These are phyloP conservation scores for Cyphomyrus plagiostoma DNA, from an alignment of 2,113 vertebrate species.

Conservation along the genomic window DNA sequence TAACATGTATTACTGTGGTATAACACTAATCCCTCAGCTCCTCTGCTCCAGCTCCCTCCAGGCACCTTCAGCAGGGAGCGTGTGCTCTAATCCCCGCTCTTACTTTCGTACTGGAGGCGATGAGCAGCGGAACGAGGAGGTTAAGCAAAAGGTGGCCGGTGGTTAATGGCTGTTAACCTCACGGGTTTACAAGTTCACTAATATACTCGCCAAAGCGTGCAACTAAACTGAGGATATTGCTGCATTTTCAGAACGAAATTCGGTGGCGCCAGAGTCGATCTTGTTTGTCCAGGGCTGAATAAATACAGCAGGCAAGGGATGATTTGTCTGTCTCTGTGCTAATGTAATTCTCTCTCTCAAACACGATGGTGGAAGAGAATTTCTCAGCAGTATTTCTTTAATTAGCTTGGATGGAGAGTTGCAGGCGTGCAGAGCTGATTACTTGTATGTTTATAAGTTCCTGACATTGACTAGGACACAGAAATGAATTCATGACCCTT, in stretches of 20 bases:
- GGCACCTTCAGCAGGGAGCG: no score
- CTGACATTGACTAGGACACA: constrained; percentile 68
- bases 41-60: background rate
- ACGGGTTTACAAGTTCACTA: background rate
- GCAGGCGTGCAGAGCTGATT: constrained; percentile 62
- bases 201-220: background rate
- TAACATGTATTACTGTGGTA: background rate
- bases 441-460: constrained; percentile 70
- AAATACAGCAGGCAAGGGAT: background rate
- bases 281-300: background rate
- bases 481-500: constrained; percentile 71
- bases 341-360: background rate
- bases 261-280: background rate
- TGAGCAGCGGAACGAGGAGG: background rate
- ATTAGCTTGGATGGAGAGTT: constrained; percentile 41
- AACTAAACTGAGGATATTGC: background rate
- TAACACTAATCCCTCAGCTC: constrained; percentile 10
- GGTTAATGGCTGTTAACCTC: constrained; percentile 3
- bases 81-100: background rate
- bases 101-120: background rate
- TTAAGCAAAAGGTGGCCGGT: background rate
- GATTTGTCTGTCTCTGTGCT: background rate
- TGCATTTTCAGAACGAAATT: background rate
- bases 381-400: constrained; percentile 41
- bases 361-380: constrained; percentile 32